Base-by-base conservation (phyloP, 1,140 invertebrate genomes). In the Aethina tumida region DNA sequence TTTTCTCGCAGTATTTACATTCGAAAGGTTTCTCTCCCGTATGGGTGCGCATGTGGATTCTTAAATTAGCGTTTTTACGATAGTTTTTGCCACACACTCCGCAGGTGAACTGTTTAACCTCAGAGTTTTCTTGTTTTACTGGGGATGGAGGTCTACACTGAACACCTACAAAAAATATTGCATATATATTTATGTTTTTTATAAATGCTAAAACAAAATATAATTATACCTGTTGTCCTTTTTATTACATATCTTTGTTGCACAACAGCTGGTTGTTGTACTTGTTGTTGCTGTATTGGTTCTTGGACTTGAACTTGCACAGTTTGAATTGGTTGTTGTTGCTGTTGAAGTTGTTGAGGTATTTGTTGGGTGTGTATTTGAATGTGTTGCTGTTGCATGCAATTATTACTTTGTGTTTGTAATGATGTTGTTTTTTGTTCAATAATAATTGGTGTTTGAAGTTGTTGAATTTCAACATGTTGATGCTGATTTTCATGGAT, bases 1-100 rank as follows among this genome's bases (percentile, higher is more conserved):
- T 43, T 46, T 67, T 69, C 9, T 55, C 58, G 37, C 66, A 69
- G 6, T 63, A 52, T 26, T 54, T 52, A 45, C 67, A 69, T 20
- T 52, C 50, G 30, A 58, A 67, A 0, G 60, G 60, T 43, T 66
- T 66, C 32, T 59, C 56, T 1, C 56, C 60, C 9, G 56, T 56
- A 31, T 69, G 65, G 1, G 52, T 56, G 19, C 53, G 50, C 47
- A 60, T 58, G 34, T 69, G 66, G 6, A 57, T 53, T 28, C 52
- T 49, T 30, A 59, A 49, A 46, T 59, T 59, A 9, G 57, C 49
- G 31, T 54, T 54, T 45, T 57, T 59, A 25, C 45, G 43, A 35
- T 57, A 59, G 18, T 29, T 47, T 46, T 59, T 59, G 2, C 52
- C 50, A 35, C 57, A 59, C 22, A 53, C 32, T 26, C 41, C 44